Evolutionary conservation across 2,797 vertebrate species (phyloP), one percentile per base, ranked within the genome.

Genomic region (Margarornis squamiger): DNA sequence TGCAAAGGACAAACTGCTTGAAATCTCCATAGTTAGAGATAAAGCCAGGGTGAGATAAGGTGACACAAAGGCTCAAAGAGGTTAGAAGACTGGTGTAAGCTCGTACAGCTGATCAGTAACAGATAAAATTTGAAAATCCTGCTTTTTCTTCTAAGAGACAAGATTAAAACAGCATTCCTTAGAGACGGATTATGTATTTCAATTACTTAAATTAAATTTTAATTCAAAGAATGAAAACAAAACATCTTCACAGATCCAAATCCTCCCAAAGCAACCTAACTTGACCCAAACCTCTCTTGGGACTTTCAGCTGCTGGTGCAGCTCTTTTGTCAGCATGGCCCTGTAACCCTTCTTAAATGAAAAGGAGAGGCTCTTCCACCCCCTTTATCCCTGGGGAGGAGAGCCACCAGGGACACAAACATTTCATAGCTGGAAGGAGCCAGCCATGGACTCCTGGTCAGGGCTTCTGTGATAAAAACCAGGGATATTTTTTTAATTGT

Each of bases 201-300:
- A 94, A 92, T 87, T 90, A 97, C 93, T 95, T 92, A 92, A 95
- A 96, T 96, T 95, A 93, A 97, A 94, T 90, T 96, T 95, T 97
- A 96, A 97, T 95, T 94, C 86, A 89, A 87, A 93, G 86, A 94
- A 92, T 87, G 90, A 94, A 95, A 97, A 66, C 88, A 95, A 96
- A 95, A 96, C 92, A 96, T 94, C 71, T 87, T 67, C 71, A 85
- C 80, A 67, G 58, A 89, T 87, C 41, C 39, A 86, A 93, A 93
- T 81, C 87, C 88, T 96, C 17, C 65, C 27, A 90, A 65, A 95
- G 36, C 82, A 96, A 88, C 73, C 90, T 93, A 58, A 84, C 55
- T 94, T 96, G 92, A 96, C 88, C 88, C 74, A 95, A 94, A 86
- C 1, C 38, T 79, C 86, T 75, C 78, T 75, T 0, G 6, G 70